Evolutionary conservation across 2,888 invertebrate species (phyloP), one percentile per base, ranked within the genome.

Genomic region (Macrophya annulata): DNA sequence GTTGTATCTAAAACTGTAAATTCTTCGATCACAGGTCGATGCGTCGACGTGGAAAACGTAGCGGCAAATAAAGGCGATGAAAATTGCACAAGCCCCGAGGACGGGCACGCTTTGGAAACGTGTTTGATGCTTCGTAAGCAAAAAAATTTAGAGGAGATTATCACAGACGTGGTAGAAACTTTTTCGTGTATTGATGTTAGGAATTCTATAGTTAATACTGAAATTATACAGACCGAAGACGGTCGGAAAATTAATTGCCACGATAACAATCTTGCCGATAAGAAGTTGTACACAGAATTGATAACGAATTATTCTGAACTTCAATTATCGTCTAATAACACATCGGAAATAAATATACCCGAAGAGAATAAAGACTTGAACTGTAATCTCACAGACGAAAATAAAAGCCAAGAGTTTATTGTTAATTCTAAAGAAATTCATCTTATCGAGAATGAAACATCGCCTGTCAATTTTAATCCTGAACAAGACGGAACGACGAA

Each of bases 111-210:
- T 21, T 65, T 40, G 31, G 83, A 65, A 83, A 83, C 68, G 17
- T 83, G 83, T 83, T 65, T 83, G 17, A 71, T 83, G 68, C 83
- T 48, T 71, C 31, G 83, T 71, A 68, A 45, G 83, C 83, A 83
- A 83, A 83, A 83, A 68, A 68, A 71, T 48, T 3, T n/a, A 51
- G 83, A 45, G n/a, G 48, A 83, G 48, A 83, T 68, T 31, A 48
- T 71, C 45, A 43, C 71, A 10, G 51, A 83, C 83, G 31, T 25
- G 17, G 5, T 71, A 48, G 83, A 71, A 65, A 83, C 12, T 15
- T 31, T 48, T 68, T 51, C 83, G 6, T 55, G 31, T 68, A 17
- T 71, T 25, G n/a, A 71, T 51, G 15, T 43, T 15, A 21, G 48
- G 51, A 83, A 83, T 68, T 83, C 68, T 0, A 81, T 40, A n/a